A percentile compares a stretch with the other conserved stretches of the same genome.
These are phyloP conservation scores for Manacus vitellinus DNA, from an alignment of 2,113 vertebrate genomes.

Conservation along the genomic window DNA sequence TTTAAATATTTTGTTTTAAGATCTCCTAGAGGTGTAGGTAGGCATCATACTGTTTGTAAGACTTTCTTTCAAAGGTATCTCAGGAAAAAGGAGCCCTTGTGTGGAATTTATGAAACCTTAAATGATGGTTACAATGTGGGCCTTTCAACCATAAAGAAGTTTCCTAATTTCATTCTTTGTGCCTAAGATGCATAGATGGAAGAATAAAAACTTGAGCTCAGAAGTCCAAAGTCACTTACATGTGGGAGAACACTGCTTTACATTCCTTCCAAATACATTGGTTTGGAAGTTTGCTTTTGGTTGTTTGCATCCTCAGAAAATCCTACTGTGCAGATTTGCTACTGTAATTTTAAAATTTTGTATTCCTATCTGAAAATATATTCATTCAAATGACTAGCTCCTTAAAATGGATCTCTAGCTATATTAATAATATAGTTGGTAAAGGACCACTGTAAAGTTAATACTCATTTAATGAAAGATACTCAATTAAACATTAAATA, in stretches of 20 bases:
- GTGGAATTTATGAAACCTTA: neutral
- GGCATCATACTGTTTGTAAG: neutral
- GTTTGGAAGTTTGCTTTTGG: neutral
- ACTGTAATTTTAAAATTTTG: neutral
- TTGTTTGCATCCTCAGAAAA: neutral
- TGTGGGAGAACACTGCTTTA: neutral
- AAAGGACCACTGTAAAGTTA: neutral
- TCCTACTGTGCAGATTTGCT: neutral
- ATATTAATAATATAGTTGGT: neutral
- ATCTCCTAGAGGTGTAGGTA: neutral
- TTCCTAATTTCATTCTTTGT: slow-evolving; percentile 17
- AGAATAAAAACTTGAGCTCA: neutral
- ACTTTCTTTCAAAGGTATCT: neutral
- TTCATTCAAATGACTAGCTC: neutral
- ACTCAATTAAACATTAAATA: neutral
- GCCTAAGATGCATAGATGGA: neutral
- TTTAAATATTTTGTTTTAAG: neutral
- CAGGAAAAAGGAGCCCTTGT: neutral
- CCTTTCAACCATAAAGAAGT: neutral
- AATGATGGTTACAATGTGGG: neutral
- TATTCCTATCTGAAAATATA: neutral
- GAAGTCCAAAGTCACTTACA: neutral
- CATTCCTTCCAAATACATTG: neutral
- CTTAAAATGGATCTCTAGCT: neutral
- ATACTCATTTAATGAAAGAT: neutral